Evolutionary conservation across 2,113 vertebrate species (phyloP).

Genomic region (Tachysurus vachellii): DNA sequence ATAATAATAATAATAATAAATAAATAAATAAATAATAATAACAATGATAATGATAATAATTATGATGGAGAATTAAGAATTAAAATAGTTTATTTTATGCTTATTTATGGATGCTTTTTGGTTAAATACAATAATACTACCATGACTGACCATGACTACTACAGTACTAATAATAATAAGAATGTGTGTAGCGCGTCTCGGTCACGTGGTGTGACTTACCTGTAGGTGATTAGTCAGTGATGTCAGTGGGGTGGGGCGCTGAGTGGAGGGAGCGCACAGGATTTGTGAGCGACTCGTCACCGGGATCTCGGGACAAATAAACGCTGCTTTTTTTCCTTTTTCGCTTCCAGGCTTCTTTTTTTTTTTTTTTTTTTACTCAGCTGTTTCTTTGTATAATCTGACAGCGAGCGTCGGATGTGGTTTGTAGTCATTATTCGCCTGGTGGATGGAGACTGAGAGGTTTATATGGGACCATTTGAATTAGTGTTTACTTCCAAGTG

Average conservation of each 20-base stretch:
- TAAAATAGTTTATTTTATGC: background rate
- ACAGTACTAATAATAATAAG: background rate
- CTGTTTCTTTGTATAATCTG: background rate
- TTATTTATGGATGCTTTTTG: no score
- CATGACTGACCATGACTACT: background rate
- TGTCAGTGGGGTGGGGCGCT: slow-evolving; percentile 28
- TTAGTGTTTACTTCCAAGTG: background rate
- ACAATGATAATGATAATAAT: background rate
- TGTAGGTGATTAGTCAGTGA: slow-evolving; percentile 26
- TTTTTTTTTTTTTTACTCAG: background rate
- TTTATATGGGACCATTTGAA: slow-evolving; percentile 41
- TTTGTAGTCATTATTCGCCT: background rate
- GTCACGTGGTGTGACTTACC: slow-evolving; percentile 27
- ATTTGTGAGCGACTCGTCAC: slow-evolving; percentile 13
- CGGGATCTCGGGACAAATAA: slow-evolving; percentile 25
- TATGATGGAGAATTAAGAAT: no score
- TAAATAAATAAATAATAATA: background rate
- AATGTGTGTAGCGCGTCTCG: background rate
- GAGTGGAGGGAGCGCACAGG: slow-evolving; percentile 1
- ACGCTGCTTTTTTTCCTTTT: background rate
- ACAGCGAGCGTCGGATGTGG: background rate
- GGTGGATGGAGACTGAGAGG: slow-evolving; percentile 10
- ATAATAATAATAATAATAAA: background rate
- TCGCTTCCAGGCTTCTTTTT: background rate
- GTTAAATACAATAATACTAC: background rate